Evolutionary conservation across 2,888 invertebrate species (phyloP).

Genomic region (Esperia sulphurella): DNA sequence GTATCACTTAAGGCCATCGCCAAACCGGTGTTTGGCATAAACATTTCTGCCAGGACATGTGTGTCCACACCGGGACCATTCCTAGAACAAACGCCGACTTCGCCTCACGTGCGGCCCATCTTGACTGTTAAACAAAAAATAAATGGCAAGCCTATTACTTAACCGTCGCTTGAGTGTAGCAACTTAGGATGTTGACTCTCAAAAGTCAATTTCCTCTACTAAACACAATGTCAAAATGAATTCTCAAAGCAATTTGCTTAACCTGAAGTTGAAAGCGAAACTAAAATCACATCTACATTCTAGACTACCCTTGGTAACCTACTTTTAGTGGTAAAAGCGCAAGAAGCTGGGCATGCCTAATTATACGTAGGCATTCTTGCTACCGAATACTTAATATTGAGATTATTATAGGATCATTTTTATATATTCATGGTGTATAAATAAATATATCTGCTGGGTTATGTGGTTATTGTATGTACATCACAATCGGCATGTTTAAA

Average conservation of each 20-base stretch:
- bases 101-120: conserved; percentile 54
- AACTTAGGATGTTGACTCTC: conserved; percentile 34
- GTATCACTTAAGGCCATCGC: conserved; percentile 26
- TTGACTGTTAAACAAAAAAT: conserved; percentile 43
- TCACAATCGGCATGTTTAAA: too few relatives aligned
- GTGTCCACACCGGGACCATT: conserved; percentile 41
- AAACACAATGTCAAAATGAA: background rate
- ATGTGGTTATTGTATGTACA: too few relatives aligned
- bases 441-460: too few relatives aligned
- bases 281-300: too few relatives aligned
- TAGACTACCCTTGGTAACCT: too few relatives aligned
- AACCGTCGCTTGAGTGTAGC: conserved; percentile 31
- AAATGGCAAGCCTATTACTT: conserved; percentile 36
- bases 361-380: too few relatives aligned
- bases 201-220: conserved; percentile 32
- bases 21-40: conserved; percentile 28
- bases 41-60: conserved; percentile 40
- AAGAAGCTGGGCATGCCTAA: too few relatives aligned
- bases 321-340: too few relatives aligned
- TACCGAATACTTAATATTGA: too few relatives aligned
- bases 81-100: conserved; percentile 51
- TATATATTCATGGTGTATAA: too few relatives aligned
- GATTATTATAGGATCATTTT: too few relatives aligned
- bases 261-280: too few relatives aligned
- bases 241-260: background rate